These are phyloP conservation scores for Pararge aegeria DNA, from an alignment of 1,140 invertebrate genomes.

Conservation along the genomic window DNA sequence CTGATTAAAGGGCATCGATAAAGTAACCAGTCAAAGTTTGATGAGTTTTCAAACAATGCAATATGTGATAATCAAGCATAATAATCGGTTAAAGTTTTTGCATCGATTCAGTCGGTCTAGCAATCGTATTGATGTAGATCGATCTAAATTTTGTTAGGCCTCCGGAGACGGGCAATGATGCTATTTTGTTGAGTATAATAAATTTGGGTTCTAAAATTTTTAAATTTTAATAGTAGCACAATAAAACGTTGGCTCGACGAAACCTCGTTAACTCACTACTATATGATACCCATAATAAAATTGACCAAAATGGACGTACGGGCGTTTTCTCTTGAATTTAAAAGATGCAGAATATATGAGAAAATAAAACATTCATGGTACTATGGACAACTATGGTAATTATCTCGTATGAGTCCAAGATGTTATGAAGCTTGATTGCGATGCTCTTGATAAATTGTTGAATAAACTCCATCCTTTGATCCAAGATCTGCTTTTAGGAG, in stretches of 20 bases:
- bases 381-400: too few species aligned
- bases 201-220: conserved; percentile 12
- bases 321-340: too few species aligned
- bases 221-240: not conserved
- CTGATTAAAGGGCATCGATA: conserved; percentile 7
- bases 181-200: conserved; percentile 11
- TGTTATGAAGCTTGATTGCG: not conserved
- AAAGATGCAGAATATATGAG: not conserved
- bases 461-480: too few species aligned
- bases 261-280: too few species aligned
- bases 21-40: conserved; percentile 25
- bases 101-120: conserved; percentile 10
- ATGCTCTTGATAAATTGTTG: not conserved
- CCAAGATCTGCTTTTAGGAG: too few species aligned
- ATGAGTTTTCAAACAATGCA: conserved; percentile 24
- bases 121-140: too few species aligned
- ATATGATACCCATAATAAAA: too few species aligned
- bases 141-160: conserved; percentile 3
- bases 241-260: not conserved
- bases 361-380: not conserved
- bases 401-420: not conserved
- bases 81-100: conserved; percentile 11
- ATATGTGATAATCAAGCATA: conserved; percentile 13
- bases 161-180: conserved; percentile 11
- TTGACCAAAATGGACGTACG: too few species aligned